A percentile compares a stretch with the other conserved stretches of the same genome.
These are phyloP conservation scores for Hippasteria phrygiana DNA, from an alignment of 53 echinoderm and acorn worm species.

Conservation along the genomic window DNA sequence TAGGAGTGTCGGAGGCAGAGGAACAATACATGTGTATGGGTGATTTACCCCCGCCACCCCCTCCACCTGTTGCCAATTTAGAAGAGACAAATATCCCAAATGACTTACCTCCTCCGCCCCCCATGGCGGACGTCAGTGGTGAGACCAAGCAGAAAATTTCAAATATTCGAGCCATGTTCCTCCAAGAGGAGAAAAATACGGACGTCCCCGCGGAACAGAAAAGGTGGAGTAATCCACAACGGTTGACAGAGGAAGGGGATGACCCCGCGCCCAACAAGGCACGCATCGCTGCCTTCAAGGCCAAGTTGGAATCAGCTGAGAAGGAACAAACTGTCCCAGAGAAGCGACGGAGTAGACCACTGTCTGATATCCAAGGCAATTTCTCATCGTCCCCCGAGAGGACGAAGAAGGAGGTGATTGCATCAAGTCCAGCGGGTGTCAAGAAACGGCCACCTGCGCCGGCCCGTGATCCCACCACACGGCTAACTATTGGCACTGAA, in stretches of 20 bases:
- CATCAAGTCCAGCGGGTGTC: constrained; percentile 22
- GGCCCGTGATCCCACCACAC: constrained; percentile 78
- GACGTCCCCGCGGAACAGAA: constrained; percentile 36
- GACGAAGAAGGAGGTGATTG: constrained; percentile 9
- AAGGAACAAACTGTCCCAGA: constrained; percentile 21
- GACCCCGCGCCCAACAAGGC: background rate
- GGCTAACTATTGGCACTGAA: constrained; percentile 69
- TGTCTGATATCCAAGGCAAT: constrained; percentile 23
- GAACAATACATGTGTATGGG: constrained; percentile 57
- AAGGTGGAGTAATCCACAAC: constrained; percentile 36
- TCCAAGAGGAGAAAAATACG: constrained; percentile 78
- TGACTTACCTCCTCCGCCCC: constrained; percentile 84
- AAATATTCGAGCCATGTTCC: constrained; percentile 78
- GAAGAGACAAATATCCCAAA: constrained; percentile 24
- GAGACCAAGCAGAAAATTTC: constrained; percentile 88
- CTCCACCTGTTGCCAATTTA: constrained; percentile 36
- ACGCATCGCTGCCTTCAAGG: constrained; percentile 63
- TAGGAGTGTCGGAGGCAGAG: background rate
- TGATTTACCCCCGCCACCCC: constrained; percentile 75
- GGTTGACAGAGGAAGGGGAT: constrained; percentile 9
- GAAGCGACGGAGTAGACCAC: constrained; percentile 24
- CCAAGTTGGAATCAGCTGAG: constrained; percentile 58
- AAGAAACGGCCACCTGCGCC: constrained; percentile 86
- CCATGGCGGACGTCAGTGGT: constrained; percentile 88
- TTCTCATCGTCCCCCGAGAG: constrained; percentile 19